These are phyloP conservation scores for Epistrophe eligans DNA, from an alignment of 2,888 invertebrate genomes.

Conservation along the genomic window DNA sequence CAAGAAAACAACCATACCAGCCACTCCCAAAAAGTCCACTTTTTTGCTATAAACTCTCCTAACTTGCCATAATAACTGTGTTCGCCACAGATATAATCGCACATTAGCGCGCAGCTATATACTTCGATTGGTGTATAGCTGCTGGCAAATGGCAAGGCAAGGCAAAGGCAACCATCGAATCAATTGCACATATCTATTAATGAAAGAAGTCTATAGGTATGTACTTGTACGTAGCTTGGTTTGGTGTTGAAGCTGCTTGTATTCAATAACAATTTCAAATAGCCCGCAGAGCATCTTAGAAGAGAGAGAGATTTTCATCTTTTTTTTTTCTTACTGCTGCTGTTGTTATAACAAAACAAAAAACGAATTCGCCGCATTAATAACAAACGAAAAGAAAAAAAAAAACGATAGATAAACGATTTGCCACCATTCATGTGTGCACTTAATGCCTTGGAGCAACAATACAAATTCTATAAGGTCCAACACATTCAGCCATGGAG, in stretches of 20 bases:
- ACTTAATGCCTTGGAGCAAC: slow-evolving; percentile 64
- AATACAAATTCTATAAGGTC: slow-evolving; percentile 47
- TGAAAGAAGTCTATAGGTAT: slow-evolving; percentile 19
- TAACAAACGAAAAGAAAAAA: slow-evolving; percentile 6
- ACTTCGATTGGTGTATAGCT: slow-evolving; percentile 24
- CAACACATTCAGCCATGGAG: slow-evolving; percentile 59
- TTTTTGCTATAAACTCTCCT: slow-evolving; percentile 53
- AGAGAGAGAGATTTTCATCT: slow-evolving; percentile 56
- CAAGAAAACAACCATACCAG: not conserved
- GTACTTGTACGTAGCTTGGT: too few relatives aligned
- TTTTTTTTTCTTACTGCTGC: slow-evolving; percentile 11
- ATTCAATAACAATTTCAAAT: slow-evolving; percentile 76
- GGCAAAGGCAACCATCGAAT: slow-evolving; percentile 50
- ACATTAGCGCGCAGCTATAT: slow-evolving; percentile 68
- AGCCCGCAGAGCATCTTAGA: slow-evolving; percentile 71
- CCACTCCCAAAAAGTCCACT: slow-evolving; percentile 63
- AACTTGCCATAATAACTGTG: slow-evolving; percentile 71
- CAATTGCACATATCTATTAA: slow-evolving; percentile 58
- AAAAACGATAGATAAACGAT: slow-evolving; percentile 67
- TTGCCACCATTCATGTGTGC: slow-evolving; percentile 75
- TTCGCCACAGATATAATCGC: slow-evolving; percentile 68
- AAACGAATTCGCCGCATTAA: slow-evolving; percentile 41
- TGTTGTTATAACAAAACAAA: slow-evolving; percentile 25
- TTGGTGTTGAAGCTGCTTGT: slow-evolving; percentile 70
- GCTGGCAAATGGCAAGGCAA: slow-evolving; percentile 29